Conservation (phyloP, 1,140 invertebrate genomes). For the Sarcophaga peregrina region DNA sequence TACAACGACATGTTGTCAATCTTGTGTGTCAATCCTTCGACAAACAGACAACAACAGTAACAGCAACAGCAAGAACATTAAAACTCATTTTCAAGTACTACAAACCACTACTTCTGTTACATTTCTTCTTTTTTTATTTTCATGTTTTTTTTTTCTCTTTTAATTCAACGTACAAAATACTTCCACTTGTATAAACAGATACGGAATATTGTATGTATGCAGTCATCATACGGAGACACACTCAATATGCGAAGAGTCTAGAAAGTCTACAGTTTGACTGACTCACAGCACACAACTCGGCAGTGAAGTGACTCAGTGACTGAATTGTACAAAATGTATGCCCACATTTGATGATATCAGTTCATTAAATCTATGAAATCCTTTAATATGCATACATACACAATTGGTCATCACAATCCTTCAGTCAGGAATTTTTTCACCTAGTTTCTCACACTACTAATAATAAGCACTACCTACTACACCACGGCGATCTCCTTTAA, state of each 20-base stretch:
- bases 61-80: not conserved
- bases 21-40: constrained; percentile 44
- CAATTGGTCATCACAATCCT: too few relatives aligned
- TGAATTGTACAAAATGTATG: not conserved
- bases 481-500: too few relatives aligned
- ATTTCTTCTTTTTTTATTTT: too few relatives aligned
- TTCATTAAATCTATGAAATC: not conserved
- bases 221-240: not conserved
- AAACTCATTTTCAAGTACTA: constrained; percentile 38
- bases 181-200: not conserved
- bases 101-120: constrained; percentile 18
- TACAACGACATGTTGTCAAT: constrained; percentile 47
- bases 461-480: too few relatives aligned
- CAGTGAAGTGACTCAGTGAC: constrained; percentile 28
- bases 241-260: not conserved
- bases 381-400: too few relatives aligned
- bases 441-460: too few relatives aligned
- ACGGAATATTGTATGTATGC: too few relatives aligned
- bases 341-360: not conserved
- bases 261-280: constrained; percentile 14
- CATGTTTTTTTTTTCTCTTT: too few relatives aligned
- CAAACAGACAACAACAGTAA: constrained; percentile 4
- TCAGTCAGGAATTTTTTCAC: too few relatives aligned
- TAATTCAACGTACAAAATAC: not conserved
- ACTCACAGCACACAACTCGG: not conserved